Evolutionary conservation across 2,888 invertebrate species (phyloP).

Genomic region (Lycophotia porphyrea): DNA sequence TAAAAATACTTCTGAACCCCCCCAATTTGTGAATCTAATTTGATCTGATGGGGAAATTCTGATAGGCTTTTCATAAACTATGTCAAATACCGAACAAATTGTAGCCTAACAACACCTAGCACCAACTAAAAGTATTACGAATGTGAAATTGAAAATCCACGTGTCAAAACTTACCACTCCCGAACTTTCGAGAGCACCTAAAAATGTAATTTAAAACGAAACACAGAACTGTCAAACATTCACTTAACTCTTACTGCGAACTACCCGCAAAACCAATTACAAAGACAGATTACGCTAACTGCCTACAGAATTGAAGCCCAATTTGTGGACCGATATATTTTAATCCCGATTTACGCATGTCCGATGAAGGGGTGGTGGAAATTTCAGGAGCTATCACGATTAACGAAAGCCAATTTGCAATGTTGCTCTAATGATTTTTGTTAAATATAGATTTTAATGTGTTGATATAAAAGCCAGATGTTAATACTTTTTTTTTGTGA

Average conservation of each 20-base stretch:
- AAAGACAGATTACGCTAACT: conserved; percentile 84
- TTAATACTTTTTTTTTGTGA: background rate
- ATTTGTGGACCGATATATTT: conserved; percentile 86
- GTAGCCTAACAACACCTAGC: conserved; percentile 13
- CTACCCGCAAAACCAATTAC: conserved; percentile 83
- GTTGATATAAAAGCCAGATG: background rate
- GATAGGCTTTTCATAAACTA: background rate
- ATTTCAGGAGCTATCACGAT: conserved; percentile 73
- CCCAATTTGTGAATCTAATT: no score
- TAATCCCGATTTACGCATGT: conserved; percentile 85
- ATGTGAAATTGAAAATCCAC: conserved; percentile 51
- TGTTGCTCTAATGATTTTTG: conserved; percentile 58
- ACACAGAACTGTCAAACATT: conserved; percentile 71
- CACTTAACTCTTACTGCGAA: conserved; percentile 68
- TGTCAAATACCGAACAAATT: background rate
- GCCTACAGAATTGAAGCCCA: conserved; percentile 81
- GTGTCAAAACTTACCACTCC: conserved; percentile 49
- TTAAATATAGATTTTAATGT: conserved; percentile 26
- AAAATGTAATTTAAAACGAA: conserved; percentile 61
- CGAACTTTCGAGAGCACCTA: conserved; percentile 45
- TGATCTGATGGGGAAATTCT: background rate
- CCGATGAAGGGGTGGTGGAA: conserved; percentile 77
- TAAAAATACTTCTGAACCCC: background rate
- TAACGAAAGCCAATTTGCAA: conserved; percentile 74
- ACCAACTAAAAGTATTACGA: conserved; percentile 34